Conservation (phyloP, 2,113 vertebrate genomes). For the Chinchilla lanigera region DNA sequence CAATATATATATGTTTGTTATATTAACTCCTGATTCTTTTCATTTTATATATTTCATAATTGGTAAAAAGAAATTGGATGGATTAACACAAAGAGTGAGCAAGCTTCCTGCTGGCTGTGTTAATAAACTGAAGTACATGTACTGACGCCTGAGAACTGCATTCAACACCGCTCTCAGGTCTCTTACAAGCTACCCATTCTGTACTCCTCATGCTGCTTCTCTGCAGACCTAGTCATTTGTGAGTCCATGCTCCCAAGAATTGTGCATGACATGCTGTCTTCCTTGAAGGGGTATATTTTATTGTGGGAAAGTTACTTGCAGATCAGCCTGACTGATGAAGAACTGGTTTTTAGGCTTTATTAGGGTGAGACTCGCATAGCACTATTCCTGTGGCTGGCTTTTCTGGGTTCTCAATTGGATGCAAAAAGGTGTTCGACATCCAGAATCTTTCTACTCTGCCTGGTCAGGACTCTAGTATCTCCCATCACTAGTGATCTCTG, state of each 20-base stretch:
- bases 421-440: not conserved
- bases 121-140: not conserved
- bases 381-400: not conserved
- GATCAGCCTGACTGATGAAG: not conserved
- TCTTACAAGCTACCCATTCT: not conserved
- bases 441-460: not conserved
- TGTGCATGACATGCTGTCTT: not conserved
- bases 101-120: not conserved
- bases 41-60: constrained; percentile 4
- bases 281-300: constrained; percentile 20
- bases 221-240: not conserved
- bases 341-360: not conserved
- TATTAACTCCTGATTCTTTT: not conserved
- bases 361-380: not conserved
- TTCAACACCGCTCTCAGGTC: not conserved
- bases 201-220: not conserved
- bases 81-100: constrained; percentile 12
- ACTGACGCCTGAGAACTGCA: not conserved
- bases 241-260: not conserved
- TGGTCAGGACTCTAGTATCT: not conserved
- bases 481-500: not conserved
- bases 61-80: not conserved
- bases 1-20: constrained; percentile 21
- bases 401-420: constrained; percentile 3
- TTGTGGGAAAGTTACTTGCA: not conserved